Base-by-base conservation (phyloP, 1,140 invertebrate genomes). In the Latrodectus geometricus region DNA sequence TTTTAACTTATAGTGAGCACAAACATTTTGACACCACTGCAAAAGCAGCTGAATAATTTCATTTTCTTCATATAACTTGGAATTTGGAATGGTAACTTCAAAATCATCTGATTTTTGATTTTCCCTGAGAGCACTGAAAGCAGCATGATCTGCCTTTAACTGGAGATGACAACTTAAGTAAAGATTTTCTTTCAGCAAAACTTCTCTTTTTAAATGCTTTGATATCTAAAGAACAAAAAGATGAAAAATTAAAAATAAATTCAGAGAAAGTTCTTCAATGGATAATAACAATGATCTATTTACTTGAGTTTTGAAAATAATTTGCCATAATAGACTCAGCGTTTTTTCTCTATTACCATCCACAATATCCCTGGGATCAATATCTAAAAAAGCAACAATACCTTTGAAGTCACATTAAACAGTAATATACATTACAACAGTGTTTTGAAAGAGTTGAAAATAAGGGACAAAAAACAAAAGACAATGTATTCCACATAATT, bases 271-370 rank as follows among this genome's bases (percentile, higher is more conserved):
- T n/a, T n/a, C n/a, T 8, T 4, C 7, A n/a, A 20, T 11, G 17
- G 3, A 9, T 66, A 70, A 35, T 17, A 48, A 49, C 1, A 49
- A 35, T 73, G 9, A 49, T 23, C 54, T 70, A 81, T 48, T 21
- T 76, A 88, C 88, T 79, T 88, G 88, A 50, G 88, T 83, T 82
- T 96, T 95, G 89, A 97, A 95, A 69, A 97, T 96, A 3, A 98
- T 93, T 90, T 96, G 95, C 96, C 96, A 98, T 0, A 98, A 91
- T 20, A 98, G 92, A 0, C 94, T 95, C 4, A 98, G 90, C 0
- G 96, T 98, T 90, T 97, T 97, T 89, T 97, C 96, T 73, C 95
- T 92, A 90, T 97, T 95, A 0, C 97, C 97, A 90, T 97, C 95
- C 0, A 95, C 96, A 80, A 98, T 95, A 90, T 96, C 95, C 72